Conservation (phyloP, 2,888 invertebrate genomes). For the Nebria brevicollis region DNA sequence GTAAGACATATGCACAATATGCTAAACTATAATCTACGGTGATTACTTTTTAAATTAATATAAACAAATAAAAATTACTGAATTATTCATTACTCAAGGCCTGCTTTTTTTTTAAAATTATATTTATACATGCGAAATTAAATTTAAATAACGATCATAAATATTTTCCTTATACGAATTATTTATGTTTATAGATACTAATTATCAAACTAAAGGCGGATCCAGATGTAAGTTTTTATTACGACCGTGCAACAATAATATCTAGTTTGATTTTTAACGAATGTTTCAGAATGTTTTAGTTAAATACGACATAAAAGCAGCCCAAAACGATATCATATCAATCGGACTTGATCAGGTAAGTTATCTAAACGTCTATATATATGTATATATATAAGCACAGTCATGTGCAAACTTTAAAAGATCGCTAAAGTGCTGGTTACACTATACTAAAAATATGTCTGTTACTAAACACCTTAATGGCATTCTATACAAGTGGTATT, state of each 20-base stretch:
- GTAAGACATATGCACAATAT: not conserved
- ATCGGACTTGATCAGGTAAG: slow-evolving; percentile 61
- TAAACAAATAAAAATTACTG: not conserved
- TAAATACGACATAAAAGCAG: slow-evolving; percentile 57
- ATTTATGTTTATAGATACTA: slow-evolving; percentile 56
- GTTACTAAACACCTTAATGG: not conserved
- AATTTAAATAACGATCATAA: not conserved
- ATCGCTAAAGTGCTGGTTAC: slow-evolving; percentile 34
- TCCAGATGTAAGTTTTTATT: slow-evolving; percentile 57
- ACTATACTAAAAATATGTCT: slow-evolving; percentile 9
- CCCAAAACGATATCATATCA: slow-evolving; percentile 59
- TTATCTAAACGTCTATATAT: slow-evolving; percentile 16
- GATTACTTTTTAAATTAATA: not conserved
- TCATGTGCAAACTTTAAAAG: slow-evolving; percentile 44
- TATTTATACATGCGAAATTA: not conserved
- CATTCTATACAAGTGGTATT: not conserved
- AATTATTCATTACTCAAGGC: not conserved
- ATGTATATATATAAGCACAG: slow-evolving; percentile 17
- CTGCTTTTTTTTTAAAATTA: slow-evolving; percentile 9
- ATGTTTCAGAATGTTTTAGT: slow-evolving; percentile 56
- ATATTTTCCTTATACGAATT: slow-evolving; percentile 42
- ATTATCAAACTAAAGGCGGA: slow-evolving; percentile 56
- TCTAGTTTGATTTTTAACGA: not conserved
- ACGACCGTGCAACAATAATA: slow-evolving; percentile 23
- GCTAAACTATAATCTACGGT: not conserved